Base-by-base conservation (phyloP, 2,113 vertebrate species). In the Propithecus coquereli region DNA sequence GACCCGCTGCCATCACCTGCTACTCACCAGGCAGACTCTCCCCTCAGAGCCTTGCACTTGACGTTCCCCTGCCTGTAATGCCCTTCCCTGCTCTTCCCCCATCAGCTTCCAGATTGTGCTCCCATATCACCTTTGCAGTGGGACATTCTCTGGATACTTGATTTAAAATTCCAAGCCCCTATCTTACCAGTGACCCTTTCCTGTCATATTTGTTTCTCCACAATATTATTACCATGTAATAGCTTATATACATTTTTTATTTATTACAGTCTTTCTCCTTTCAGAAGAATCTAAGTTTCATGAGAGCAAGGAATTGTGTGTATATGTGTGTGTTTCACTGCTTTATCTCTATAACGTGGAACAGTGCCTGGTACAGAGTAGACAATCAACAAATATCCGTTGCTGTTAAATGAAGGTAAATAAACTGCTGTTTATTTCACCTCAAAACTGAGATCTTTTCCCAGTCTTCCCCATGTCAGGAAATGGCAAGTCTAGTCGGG, bases 271-370 rank as follows among this genome's bases (percentile, higher is more conserved):
- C 11, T 91, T 50, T 79, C 0, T 85, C 16, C 17, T 47, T 0
- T 86, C 65, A 73, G 25, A 95, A 94, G 34, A 95, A 91, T 61
- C 6, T 47, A 68, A 90, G 47, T 94, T 90, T 86, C 68, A 20
- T 25, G 27, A 96, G 47, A 20, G 34, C n/a, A 83, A 61, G 40
- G 32, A 43, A 23, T 27, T 47, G 14, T 34, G 61, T 30, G 12
- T 86, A 68, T 40, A 4, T 59, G 16, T 52, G n/a, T 32, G 50
- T 57, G 63, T 40, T 50, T 45, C 20, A 40, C 6, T 83, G 52
- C 54, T 63, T 73, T 66, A 1, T 74, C n/a, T 61, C 30, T 12
- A 84, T 13, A 18, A 30, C 27, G 25, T 73, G 71, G 57, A 82
- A 70, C 2, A 82, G 76, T 57, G 8, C 32, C 23, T 81, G 18